A percentile compares a stretch with the other conserved stretches of the same genome.
phyloP scores from a whole-genome alignment of 2,888 invertebrate genomes.

The Oscheius sp. region DNA sequence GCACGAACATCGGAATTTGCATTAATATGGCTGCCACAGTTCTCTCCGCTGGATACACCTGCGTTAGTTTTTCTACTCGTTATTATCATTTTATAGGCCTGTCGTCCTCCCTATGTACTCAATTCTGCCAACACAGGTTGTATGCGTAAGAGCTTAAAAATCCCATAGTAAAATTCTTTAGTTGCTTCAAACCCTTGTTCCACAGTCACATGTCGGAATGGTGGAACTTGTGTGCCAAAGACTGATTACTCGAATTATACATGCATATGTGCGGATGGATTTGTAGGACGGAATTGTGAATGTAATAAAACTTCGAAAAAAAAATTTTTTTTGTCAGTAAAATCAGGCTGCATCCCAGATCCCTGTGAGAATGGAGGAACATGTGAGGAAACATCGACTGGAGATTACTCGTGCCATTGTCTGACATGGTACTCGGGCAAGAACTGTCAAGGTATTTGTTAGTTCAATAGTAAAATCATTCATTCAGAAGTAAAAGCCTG shows the following conservation, averaged over 20 bases:
- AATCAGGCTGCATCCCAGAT: background rate
- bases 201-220: background rate
- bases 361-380: slow-evolving; percentile 7
- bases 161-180: no score
- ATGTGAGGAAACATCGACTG: background rate
- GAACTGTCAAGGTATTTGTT: no score
- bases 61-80: no score
- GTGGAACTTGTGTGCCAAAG: background rate
- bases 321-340: no score
- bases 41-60: no score
- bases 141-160: no score
- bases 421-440: background rate
- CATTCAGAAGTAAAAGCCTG: slow-evolving; percentile 5
- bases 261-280: background rate
- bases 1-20: no score
- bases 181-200: background rate
- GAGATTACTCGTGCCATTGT: background rate
- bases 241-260: background rate
- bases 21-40: no score
- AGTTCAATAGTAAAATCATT: no score
- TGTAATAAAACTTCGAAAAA: no score
- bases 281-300: background rate
- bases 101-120: background rate
- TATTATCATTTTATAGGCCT: no score
- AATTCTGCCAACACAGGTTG: background rate